phyloP scores from a whole-genome alignment of 2,888 invertebrate species.

The Dione juno region DNA sequence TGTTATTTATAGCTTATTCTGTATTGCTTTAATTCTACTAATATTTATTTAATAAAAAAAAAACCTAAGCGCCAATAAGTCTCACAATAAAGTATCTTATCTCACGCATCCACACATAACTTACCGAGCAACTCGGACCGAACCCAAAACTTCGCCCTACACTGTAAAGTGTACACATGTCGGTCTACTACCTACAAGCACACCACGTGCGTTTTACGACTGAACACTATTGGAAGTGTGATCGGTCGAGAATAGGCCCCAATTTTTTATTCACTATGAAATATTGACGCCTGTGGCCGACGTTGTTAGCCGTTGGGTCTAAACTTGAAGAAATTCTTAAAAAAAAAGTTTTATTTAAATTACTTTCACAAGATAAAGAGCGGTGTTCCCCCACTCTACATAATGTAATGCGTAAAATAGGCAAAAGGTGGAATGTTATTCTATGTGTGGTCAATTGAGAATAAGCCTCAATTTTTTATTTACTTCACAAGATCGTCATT shows the following conservation, averaged over 20 bases:
- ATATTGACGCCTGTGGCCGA: conserved; percentile 53
- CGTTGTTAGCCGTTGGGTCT: conserved; percentile 46
- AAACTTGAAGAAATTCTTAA: background rate
- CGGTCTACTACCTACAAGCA: conserved; percentile 56
- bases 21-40: no score
- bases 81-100: background rate
- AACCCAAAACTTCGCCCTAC: conserved; percentile 77
- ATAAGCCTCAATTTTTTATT: no score
- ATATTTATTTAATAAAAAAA: no score
- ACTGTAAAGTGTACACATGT: conserved; percentile 76
- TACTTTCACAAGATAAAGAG: no score
- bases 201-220: conserved; percentile 79
- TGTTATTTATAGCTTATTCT: no score
- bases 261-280: conserved; percentile 63
- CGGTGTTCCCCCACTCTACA: no score
- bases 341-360: background rate
- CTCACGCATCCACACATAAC: conserved; percentile 55
- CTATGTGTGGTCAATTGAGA: no score
- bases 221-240: conserved; percentile 65
- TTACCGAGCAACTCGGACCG: conserved; percentile 65
- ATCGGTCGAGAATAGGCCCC: conserved; percentile 69
- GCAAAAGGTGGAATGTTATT: no score
- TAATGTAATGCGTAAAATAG: no score
- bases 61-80: no score
- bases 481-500: no score